Conservation (phyloP, 1,140 invertebrate genomes). For the Drosophila melanogaster region DNA sequence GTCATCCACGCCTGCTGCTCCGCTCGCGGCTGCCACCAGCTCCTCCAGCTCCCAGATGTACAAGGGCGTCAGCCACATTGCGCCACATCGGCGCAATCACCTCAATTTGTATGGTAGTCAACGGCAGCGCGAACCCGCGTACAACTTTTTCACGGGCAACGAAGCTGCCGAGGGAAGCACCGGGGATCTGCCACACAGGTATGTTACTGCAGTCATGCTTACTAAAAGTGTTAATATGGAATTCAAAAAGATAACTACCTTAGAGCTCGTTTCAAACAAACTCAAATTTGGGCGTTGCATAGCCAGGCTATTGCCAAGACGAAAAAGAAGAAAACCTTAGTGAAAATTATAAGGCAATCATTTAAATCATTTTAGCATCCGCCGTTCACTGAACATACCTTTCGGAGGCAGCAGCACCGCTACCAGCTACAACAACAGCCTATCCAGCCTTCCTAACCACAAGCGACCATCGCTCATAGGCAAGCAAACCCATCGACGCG, state of each 20-base stretch:
- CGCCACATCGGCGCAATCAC: slow-evolving; percentile 48
- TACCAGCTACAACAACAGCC: slow-evolving; percentile 19
- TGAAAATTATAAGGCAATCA: too few relatives aligned
- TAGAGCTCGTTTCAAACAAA: too few relatives aligned
- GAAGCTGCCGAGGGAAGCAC: slow-evolving; percentile 66
- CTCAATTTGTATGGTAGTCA: slow-evolving; percentile 58
- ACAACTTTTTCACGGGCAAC: slow-evolving; percentile 55
- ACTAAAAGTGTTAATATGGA: too few relatives aligned
- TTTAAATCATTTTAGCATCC: slow-evolving; percentile 42
- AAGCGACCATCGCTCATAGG: slow-evolving; percentile 48
- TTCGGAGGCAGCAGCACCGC: neutral
- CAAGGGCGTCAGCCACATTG: slow-evolving; percentile 10
- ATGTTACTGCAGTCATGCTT: neutral
- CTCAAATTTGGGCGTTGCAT: too few relatives aligned
- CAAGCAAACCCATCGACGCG: slow-evolving; percentile 8
- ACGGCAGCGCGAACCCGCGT: slow-evolving; percentile 66
- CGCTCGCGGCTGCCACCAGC: slow-evolving; percentile 20
- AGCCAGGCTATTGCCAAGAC: too few relatives aligned
- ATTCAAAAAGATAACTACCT: neutral
- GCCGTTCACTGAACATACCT: slow-evolving; percentile 68
- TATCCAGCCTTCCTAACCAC: slow-evolving; percentile 29
- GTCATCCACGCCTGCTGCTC: slow-evolving; percentile 53
- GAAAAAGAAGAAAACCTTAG: too few relatives aligned
- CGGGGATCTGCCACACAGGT: slow-evolving; percentile 69
- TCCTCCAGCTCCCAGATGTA: slow-evolving; percentile 8